Conservation (phyloP, 2,113 vertebrate species). For the Cranoglanis bouderius region DNA sequence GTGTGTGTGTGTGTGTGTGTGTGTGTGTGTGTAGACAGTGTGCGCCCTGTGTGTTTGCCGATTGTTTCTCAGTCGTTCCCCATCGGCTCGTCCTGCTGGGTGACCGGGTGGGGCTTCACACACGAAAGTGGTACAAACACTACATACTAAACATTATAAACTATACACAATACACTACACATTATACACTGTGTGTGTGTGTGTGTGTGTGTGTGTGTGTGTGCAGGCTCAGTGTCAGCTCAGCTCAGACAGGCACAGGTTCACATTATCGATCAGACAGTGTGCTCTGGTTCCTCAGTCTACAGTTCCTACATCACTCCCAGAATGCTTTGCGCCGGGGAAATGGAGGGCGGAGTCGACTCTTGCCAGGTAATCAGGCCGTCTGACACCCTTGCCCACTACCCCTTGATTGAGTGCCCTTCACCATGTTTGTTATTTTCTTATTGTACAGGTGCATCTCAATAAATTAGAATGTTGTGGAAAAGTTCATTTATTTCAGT, state of each 20-base stretch:
- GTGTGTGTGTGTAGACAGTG: conserved; percentile 59
- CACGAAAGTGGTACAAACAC: conserved; percentile 67
- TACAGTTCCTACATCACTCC: conserved; percentile 68
- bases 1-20: conserved; percentile 31
- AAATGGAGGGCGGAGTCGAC: conserved; percentile 72
- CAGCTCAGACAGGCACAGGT: conserved; percentile 72
- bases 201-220: neutral
- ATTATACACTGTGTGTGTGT: neutral
- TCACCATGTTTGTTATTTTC: neutral
- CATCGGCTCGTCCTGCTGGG: conserved; percentile 70
- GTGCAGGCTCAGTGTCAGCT: conserved; percentile 62
- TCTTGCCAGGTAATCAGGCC: conserved; percentile 74
- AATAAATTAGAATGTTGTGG: too few species aligned
- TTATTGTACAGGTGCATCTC: too few species aligned
- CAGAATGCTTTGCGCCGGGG: conserved; percentile 79
- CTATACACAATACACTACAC: neutral
- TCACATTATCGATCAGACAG: conserved; percentile 65
- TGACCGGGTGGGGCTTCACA: conserved; percentile 75
- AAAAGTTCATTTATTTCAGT: too few species aligned
- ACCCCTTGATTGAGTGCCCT: neutral
- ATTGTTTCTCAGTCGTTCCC: conserved; percentile 63
- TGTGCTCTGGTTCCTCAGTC: conserved; percentile 61
- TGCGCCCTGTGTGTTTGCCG: conserved; percentile 75
- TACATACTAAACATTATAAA: neutral
- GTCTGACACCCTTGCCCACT: neutral